phyloP scores from a whole-genome alignment of 2,113 vertebrate species.

The Columbina picui region DNA sequence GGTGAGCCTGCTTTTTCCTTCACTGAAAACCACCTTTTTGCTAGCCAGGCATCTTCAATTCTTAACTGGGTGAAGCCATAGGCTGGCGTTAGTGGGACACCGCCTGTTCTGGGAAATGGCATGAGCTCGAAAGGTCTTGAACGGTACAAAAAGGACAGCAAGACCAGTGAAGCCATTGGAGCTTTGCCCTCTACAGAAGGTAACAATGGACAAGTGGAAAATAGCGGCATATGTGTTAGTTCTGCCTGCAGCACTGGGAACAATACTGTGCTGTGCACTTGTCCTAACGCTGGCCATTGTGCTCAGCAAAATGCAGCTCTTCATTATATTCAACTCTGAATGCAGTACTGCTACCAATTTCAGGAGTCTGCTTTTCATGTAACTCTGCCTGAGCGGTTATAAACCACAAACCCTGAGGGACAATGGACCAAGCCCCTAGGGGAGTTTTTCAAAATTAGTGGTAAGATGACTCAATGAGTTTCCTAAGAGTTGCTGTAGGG shows the following conservation, averaged over 20 bases:
- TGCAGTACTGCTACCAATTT: neutral
- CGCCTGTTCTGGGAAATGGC: neutral
- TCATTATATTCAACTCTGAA: neutral
- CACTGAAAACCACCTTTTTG: neutral
- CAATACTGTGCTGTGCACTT: neutral
- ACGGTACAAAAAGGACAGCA: neutral
- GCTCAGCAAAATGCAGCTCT: neutral
- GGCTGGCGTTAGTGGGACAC: neutral
- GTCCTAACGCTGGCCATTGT: neutral
- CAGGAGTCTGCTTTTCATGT: neutral
- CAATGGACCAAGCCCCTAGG: neutral
- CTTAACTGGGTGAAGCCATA: neutral
- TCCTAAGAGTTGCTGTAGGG: neutral
- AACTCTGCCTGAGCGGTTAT: neutral
- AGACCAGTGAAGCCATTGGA: neutral
- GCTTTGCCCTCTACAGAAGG: neutral
- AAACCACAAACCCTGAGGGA: neutral
- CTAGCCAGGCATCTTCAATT: neutral
- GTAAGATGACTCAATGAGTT: neutral
- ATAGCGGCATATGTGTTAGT: neutral
- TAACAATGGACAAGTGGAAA: neutral
- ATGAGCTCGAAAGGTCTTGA: constrained; percentile 3
- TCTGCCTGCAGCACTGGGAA: neutral
- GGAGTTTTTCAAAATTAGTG: neutral
- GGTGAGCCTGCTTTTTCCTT: neutral